A percentile compares a stretch with the other conserved stretches of the same genome.
Evolutionary conservation across 1,140 invertebrate genomes (phyloP).

Genomic region (Saxidomus purpurata): DNA sequence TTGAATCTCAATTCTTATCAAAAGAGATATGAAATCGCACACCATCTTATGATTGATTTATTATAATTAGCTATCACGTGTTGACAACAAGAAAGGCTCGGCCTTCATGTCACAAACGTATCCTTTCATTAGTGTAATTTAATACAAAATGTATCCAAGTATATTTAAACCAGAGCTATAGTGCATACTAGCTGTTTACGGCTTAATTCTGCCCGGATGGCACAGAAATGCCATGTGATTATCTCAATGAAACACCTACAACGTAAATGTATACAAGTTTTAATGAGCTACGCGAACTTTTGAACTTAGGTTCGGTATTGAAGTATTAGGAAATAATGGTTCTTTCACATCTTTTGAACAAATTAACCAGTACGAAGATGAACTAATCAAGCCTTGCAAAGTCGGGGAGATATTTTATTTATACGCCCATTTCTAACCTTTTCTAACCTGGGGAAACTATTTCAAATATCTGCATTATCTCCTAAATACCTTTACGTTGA

Average conservation of each 20-base stretch:
- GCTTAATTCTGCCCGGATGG: too few species aligned
- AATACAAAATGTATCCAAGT: too few species aligned
- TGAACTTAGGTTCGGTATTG: not conserved
- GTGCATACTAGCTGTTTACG: too few species aligned
- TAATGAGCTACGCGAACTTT: conserved; percentile 13
- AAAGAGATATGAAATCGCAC: too few species aligned
- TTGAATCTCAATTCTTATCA: too few species aligned
- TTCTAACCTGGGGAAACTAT: not conserved
- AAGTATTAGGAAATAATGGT: conserved; percentile 9
- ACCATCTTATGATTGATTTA: too few species aligned
- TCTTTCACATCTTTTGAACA: not conserved
- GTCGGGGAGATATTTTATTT: not conserved
- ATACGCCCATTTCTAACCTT: not conserved
- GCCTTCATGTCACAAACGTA: too few species aligned
- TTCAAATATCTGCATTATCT: not conserved
- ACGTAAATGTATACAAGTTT: conserved; percentile 10
- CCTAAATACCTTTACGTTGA: not conserved
- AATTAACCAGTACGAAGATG: not conserved
- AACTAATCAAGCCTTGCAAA: not conserved
- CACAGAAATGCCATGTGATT: not conserved
- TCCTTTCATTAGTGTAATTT: too few species aligned
- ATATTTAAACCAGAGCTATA: too few species aligned
- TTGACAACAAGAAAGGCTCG: too few species aligned
- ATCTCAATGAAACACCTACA: not conserved
- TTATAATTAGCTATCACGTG: too few species aligned